These are phyloP conservation scores for Zoroaster sp. DNA, from an alignment of 53 echinoderm and acorn worm species.

Conservation along the genomic window DNA sequence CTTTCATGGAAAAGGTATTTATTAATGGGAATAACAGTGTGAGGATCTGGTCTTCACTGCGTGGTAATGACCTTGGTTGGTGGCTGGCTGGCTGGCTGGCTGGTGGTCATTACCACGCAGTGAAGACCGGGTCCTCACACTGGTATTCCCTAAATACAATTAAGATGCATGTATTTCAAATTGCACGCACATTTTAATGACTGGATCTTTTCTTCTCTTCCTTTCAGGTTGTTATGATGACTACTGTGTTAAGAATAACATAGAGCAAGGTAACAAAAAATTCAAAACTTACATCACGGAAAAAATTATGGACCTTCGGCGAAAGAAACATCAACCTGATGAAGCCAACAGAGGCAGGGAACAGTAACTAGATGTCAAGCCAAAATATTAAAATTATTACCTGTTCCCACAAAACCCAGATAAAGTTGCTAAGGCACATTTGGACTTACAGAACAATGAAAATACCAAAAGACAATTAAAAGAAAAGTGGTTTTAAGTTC, in stretches of 20 bases:
- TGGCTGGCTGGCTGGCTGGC: background rate
- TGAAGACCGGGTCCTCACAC: too few relatives aligned
- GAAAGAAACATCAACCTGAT: background rate
- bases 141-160: background rate
- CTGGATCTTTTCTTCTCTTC: background rate
- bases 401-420: background rate
- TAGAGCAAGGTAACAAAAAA: background rate
- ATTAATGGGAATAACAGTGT: background rate
- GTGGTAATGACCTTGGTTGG: background rate
- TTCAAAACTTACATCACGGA: background rate
- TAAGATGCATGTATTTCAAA: background rate
- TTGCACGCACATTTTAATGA: background rate
- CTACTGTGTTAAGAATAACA: background rate
- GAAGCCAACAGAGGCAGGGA: background rate
- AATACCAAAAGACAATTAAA: background rate
- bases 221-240: background rate
- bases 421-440: background rate
- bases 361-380: background rate
- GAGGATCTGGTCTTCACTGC: background rate
- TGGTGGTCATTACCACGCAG: too few relatives aligned
- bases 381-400: background rate
- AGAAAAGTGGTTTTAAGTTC: too few relatives aligned
- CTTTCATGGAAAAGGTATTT: too few relatives aligned
- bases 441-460: background rate
- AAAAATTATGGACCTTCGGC: background rate